These are phyloP conservation scores for Xanthorhoe designata DNA, from an alignment of 2,888 invertebrate genomes.

Conservation along the genomic window DNA sequence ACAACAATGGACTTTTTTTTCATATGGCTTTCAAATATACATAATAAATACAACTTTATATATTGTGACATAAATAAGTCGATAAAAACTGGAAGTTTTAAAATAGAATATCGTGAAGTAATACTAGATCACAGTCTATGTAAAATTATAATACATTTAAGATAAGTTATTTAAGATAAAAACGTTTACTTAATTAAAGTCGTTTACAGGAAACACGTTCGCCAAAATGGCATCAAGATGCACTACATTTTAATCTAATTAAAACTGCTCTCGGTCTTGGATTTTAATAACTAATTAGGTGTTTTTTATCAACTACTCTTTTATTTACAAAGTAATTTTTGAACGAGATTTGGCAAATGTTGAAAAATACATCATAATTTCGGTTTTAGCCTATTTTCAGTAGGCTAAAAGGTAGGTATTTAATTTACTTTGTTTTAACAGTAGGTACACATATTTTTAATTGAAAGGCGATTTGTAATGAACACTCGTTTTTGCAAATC, in stretches of 20 bases:
- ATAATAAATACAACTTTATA: not conserved
- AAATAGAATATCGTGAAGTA: conserved; percentile 82
- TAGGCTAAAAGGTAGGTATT: too few relatives aligned
- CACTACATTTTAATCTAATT: conserved; percentile 49
- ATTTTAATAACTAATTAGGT: not conserved
- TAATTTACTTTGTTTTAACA: too few relatives aligned
- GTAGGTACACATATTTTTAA: too few relatives aligned
- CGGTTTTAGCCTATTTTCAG: too few relatives aligned
- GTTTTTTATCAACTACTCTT: not conserved
- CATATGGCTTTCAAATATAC: not conserved
- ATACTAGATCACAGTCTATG: conserved; percentile 84
- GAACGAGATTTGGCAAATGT: not conserved
- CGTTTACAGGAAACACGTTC: conserved; percentile 66
- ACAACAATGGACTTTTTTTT: not conserved
- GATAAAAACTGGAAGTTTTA: conserved; percentile 54
- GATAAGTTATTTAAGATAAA: conserved; percentile 42
- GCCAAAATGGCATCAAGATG: conserved; percentile 69
- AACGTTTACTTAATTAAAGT: conserved; percentile 67
- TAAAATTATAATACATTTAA: conserved; percentile 71
- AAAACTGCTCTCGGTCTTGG: conserved; percentile 31
- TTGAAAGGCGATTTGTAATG: too few relatives aligned
- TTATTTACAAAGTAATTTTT: conserved; percentile 8
- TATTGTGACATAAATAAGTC: not conserved
- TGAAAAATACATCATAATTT: too few relatives aligned
- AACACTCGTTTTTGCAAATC: too few relatives aligned